Conservation (phyloP, 2,888 invertebrate genomes). For the Lasius platythorax region DNA sequence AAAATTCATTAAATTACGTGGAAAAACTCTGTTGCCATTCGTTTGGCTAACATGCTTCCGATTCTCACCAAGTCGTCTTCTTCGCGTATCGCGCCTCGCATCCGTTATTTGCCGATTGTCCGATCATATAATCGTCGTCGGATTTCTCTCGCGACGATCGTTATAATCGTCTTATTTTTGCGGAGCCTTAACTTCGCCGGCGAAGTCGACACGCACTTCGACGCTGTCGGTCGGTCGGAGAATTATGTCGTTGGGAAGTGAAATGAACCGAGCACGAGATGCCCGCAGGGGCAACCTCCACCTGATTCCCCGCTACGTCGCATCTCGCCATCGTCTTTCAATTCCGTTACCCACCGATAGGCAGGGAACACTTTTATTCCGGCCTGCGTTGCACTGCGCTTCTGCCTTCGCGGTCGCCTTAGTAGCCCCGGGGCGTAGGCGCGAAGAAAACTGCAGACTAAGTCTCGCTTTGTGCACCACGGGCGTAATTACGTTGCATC, state of each 20-base stretch:
- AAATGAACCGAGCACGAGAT: slow-evolving; percentile 61
- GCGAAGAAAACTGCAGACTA: slow-evolving; percentile 52
- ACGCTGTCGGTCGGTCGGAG: slow-evolving; percentile 29
- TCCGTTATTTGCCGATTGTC: slow-evolving; percentile 6
- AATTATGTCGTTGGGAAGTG: slow-evolving; percentile 63
- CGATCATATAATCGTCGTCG: background rate
- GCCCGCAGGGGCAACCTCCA: slow-evolving; percentile 52
- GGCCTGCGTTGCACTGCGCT: slow-evolving; percentile 18
- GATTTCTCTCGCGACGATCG: background rate
- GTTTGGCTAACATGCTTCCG: slow-evolving; percentile 1
- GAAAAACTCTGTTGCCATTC: background rate
- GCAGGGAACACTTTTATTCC: slow-evolving; percentile 60
- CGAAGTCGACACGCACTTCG: slow-evolving; percentile 26
- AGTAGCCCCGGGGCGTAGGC: slow-evolving; percentile 47
- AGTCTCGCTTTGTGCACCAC: slow-evolving; percentile 39
- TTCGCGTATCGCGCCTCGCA: background rate
- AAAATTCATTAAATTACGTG: background rate
- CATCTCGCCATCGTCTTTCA: slow-evolving; percentile 64
- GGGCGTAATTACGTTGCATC: slow-evolving; percentile 50
- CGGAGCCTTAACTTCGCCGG: background rate
- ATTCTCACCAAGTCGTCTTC: background rate
- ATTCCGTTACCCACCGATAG: slow-evolving; percentile 73
- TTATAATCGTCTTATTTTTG: slow-evolving; percentile 6
- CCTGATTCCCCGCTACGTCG: slow-evolving; percentile 53
- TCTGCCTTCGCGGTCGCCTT: slow-evolving; percentile 39